A percentile compares a stretch with the other conserved stretches of the same genome.
phyloP scores from a whole-genome alignment of 2,888 invertebrate genomes.

The Phaonia tiefii region DNA sequence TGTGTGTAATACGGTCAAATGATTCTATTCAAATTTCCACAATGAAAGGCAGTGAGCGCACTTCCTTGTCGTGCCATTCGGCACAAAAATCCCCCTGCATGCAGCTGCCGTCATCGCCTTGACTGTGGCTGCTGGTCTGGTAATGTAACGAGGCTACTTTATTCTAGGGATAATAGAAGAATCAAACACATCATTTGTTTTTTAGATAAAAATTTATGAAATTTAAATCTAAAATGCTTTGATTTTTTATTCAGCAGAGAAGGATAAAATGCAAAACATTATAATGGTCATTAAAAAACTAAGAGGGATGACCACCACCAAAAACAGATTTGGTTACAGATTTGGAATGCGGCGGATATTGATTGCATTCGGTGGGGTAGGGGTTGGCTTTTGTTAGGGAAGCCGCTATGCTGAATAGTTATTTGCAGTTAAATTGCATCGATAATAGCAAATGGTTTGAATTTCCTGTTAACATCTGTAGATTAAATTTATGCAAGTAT shows the following conservation, averaged over 20 bases:
- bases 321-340: slow-evolving; percentile 39
- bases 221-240: slow-evolving; percentile 11
- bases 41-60: slow-evolving; percentile 7
- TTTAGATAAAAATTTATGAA: slow-evolving; percentile 17
- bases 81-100: background rate
- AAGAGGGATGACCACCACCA: background rate
- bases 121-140: slow-evolving; percentile 11
- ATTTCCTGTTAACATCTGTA: background rate
- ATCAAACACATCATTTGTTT: slow-evolving; percentile 19
- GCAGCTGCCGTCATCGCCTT: slow-evolving; percentile 1
- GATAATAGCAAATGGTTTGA: slow-evolving; percentile 1
- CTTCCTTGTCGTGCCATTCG: background rate
- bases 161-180: slow-evolving; percentile 27
- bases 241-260: slow-evolving; percentile 1
- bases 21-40: slow-evolving; percentile 67
- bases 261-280: background rate
- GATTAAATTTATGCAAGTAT: no score
- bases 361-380: slow-evolving; percentile 17
- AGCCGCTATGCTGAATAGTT: background rate
- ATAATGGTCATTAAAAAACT: slow-evolving; percentile 36
- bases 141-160: slow-evolving; percentile 12
- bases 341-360: background rate
- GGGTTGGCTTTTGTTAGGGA: slow-evolving; percentile 29
- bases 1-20: slow-evolving; percentile 69
- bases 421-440: no score